Conservation (phyloP, 1,140 invertebrate species). For the Oscheius sp. region DNA sequence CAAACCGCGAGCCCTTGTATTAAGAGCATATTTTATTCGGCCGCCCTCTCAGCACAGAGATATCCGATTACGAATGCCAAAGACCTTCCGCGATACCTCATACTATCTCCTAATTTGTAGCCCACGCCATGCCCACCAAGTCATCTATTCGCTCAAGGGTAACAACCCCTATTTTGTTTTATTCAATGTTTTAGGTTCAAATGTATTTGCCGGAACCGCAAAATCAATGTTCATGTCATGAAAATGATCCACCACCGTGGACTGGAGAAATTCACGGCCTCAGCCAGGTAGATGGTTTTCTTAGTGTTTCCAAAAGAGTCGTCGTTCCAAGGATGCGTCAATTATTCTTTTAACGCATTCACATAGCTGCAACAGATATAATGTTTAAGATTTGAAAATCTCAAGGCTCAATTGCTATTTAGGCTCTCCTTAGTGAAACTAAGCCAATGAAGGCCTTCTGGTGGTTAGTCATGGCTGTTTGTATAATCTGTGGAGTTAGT, state of each 20-base stretch:
- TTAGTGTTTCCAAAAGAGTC: too few relatives aligned
- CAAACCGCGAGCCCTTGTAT: background rate
- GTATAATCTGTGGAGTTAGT: constrained; percentile 43
- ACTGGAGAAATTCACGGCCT: constrained; percentile 58
- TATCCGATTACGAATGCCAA: background rate
- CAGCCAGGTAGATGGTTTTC: constrained; percentile 45
- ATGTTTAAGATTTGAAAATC: background rate
- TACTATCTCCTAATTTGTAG: background rate
- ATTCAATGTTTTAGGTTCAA: constrained; percentile 13
- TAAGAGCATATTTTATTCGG: constrained; percentile 6
- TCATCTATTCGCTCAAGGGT: background rate
- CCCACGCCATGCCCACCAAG: background rate
- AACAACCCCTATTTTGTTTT: background rate
- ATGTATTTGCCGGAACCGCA: constrained; percentile 29
- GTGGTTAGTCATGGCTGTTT: constrained; percentile 52
- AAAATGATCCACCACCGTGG: constrained; percentile 54
- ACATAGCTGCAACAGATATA: too few relatives aligned
- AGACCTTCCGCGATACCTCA: constrained; percentile 1
- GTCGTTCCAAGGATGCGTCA: too few relatives aligned
- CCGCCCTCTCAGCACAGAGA: background rate
- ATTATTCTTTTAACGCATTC: too few relatives aligned
- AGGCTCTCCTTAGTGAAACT: constrained; percentile 52
- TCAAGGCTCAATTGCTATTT: constrained; percentile 12
- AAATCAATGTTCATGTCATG: constrained; percentile 50
- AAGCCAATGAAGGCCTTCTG: constrained; percentile 42